Percentiles rank a stretch among this genome's conserved stretches.
Evolutionary conservation across 2,888 invertebrate species (phyloP).

Genomic region (Apamea anceps): DNA sequence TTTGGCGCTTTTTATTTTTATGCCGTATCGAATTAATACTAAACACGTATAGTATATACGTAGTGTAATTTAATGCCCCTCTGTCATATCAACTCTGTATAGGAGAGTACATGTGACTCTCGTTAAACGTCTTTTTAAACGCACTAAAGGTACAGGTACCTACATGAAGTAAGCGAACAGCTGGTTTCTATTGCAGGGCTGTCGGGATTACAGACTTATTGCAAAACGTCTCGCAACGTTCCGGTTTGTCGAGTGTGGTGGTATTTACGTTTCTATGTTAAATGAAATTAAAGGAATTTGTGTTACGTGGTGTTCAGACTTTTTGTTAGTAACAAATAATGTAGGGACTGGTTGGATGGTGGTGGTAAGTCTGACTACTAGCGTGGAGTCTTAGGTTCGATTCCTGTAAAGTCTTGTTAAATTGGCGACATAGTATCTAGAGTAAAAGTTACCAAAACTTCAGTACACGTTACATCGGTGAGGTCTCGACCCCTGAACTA

Average conservation of each 20-base stretch:
- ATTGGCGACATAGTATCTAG: no score
- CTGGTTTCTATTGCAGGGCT: constrained; percentile 12
- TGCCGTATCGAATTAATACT: no score
- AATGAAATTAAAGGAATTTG: constrained; percentile 6
- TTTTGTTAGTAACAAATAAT: background rate
- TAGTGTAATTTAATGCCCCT: no score
- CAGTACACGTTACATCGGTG: background rate
- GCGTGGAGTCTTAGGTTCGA: background rate
- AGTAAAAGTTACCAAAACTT: background rate
- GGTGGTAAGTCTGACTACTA: background rate
- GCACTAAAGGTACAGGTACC: background rate
- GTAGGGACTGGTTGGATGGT: no score
- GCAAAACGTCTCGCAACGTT: constrained; percentile 35
- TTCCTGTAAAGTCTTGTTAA: background rate
- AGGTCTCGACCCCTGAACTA: background rate
- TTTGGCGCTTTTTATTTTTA: no score
- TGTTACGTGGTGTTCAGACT: background rate
- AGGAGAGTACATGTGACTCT: no score
- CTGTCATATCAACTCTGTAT: no score
- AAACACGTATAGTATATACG: no score
- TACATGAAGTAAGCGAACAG: background rate
- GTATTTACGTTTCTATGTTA: constrained; percentile 27
- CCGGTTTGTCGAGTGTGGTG: constrained; percentile 2
- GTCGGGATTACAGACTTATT: constrained; percentile 12
- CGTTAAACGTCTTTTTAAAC: no score